phyloP scores from a whole-genome alignment of 2,888 invertebrate genomes.

The Thera britannica region DNA sequence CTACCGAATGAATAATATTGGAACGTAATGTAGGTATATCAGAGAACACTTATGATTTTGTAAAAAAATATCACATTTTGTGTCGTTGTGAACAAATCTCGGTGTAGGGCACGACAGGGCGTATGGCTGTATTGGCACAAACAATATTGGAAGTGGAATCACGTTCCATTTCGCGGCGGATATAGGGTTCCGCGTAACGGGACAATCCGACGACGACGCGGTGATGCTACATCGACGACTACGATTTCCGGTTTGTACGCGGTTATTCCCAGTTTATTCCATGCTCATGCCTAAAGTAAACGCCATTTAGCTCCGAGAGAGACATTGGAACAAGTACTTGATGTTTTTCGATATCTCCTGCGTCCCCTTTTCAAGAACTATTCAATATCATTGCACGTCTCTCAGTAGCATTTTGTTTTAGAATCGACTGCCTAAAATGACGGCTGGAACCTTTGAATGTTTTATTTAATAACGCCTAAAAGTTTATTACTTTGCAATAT shows the following conservation, averaged over 20 bases:
- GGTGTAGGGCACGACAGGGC: constrained; percentile 39
- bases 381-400: constrained; percentile 42
- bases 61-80: constrained; percentile 14
- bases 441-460: constrained; percentile 38
- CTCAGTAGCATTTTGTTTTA: constrained; percentile 40
- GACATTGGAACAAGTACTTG: constrained; percentile 50
- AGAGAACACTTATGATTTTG: constrained; percentile 3
- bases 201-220: constrained; percentile 66
- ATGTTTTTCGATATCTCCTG: constrained; percentile 41
- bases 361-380: constrained; percentile 42
- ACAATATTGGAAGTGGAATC: constrained; percentile 70
- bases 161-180: constrained; percentile 77
- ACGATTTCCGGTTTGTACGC: constrained; percentile 71
- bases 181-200: constrained; percentile 71
- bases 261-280: constrained; percentile 62
- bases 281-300: constrained; percentile 54
- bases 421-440: constrained; percentile 42
- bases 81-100: constrained; percentile 28
- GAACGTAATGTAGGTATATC: constrained; percentile 1
- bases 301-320: constrained; percentile 48
- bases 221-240: constrained; percentile 72
- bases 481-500: constrained; percentile 41
- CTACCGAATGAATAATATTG: constrained; percentile 30
- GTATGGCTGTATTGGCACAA: constrained; percentile 49
- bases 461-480: constrained; percentile 48